These are phyloP conservation scores for Carabus problematicus DNA, from an alignment of 2,888 invertebrate species.

Conservation along the genomic window DNA sequence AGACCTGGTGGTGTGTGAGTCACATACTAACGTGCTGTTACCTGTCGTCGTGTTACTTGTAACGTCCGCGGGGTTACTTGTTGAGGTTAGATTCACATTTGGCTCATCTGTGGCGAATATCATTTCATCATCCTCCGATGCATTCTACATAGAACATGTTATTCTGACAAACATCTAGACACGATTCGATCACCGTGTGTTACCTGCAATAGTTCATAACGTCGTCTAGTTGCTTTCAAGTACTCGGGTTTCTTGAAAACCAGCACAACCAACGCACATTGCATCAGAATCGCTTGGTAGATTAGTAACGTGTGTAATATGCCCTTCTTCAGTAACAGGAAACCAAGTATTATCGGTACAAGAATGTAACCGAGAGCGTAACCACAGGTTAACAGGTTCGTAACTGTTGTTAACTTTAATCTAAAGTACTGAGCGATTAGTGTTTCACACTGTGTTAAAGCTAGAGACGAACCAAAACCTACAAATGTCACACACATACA, in stretches of 20 bases:
- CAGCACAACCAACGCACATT: constrained; percentile 64
- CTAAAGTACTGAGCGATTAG: constrained; percentile 67
- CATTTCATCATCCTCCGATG: constrained; percentile 38
- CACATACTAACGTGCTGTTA: constrained; percentile 13
- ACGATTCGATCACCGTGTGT: too few relatives aligned
- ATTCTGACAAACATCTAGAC: too few relatives aligned
- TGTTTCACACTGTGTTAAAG: constrained; percentile 66
- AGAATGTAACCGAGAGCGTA: constrained; percentile 64
- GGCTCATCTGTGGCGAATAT: constrained; percentile 29
- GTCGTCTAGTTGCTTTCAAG: constrained; percentile 52
- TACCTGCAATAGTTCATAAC: constrained; percentile 54
- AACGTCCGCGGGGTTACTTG: constrained; percentile 13
- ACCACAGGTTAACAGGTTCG: constrained; percentile 62
- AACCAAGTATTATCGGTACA: constrained; percentile 62
- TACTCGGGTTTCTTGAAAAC: constrained; percentile 65
- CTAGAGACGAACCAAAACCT: constrained; percentile 66
- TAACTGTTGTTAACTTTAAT: constrained; percentile 63
- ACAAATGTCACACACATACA: constrained; percentile 49
- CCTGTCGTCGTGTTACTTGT: constrained; percentile 13
- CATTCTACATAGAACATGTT: constrained; percentile 2
- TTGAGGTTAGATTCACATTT: constrained; percentile 33
- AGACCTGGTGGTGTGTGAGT: constrained; percentile 26
- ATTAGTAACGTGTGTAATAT: constrained; percentile 62
- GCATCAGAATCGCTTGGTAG: constrained; percentile 66
- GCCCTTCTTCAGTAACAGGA: constrained; percentile 60